A percentile compares a stretch with the other conserved stretches of the same genome.
These are phyloP conservation scores for Dallia pectoralis DNA, from an alignment of 2,797 vertebrate genomes.

Conservation along the genomic window DNA sequence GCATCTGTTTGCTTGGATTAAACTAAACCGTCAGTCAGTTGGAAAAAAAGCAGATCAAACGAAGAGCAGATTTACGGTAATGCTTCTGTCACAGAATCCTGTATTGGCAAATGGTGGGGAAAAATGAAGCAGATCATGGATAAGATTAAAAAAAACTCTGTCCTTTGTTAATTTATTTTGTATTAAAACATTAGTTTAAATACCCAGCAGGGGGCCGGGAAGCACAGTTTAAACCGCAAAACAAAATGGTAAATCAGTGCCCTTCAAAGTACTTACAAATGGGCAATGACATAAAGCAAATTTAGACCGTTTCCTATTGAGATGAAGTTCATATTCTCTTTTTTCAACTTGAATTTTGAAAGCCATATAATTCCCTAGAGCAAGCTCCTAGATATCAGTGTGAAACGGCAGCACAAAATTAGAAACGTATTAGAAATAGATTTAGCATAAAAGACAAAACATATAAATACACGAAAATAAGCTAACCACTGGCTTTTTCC, in stretches of 20 bases:
- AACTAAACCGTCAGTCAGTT: slow-evolving; percentile 8
- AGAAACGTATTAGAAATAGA: no score
- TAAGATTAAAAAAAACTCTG: background rate
- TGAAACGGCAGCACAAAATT: slow-evolving; percentile 44
- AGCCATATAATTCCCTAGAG: slow-evolving; percentile 42
- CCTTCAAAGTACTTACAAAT: background rate
- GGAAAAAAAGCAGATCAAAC: slow-evolving; percentile 21
- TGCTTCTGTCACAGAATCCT: slow-evolving; percentile 33
- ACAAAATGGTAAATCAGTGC: background rate
- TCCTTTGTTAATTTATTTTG: background rate
- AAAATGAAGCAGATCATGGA: background rate
- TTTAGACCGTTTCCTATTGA: slow-evolving; percentile 28
- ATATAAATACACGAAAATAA: no score
- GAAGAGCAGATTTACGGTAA: slow-evolving; percentile 26
- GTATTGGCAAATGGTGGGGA: background rate
- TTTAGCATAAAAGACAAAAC: no score
- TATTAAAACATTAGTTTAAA: background rate
- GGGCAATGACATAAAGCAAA: slow-evolving; percentile 7
- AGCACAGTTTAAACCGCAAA: background rate
- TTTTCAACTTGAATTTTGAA: slow-evolving; percentile 19
- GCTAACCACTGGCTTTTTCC: no score
- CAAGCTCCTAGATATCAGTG: slow-evolving; percentile 41
- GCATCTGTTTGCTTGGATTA: slow-evolving; percentile 27
- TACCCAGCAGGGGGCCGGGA: background rate
- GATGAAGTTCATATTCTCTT: slow-evolving; percentile 9